Evolutionary conservation across 2,113 vertebrate genomes (phyloP).

Genomic region (Garra rufa): DNA sequence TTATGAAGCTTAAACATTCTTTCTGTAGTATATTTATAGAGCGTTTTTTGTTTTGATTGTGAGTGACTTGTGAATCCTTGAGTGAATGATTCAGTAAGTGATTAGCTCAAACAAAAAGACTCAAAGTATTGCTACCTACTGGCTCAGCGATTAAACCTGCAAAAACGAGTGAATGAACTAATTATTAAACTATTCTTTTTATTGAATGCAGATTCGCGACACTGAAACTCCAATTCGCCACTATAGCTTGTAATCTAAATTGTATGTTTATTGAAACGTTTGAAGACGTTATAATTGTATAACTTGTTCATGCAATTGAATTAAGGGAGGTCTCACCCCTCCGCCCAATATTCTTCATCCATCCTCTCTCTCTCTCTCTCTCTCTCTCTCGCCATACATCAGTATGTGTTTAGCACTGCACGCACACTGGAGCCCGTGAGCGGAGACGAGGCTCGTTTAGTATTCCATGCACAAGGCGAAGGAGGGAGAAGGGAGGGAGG

Average conservation of each 20-base stretch:
- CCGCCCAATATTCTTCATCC: neutral
- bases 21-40: neutral
- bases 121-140: neutral
- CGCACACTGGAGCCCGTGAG: constrained; percentile 67
- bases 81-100: constrained; percentile 1
- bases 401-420: constrained; percentile 74
- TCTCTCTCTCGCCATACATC: constrained; percentile 71
- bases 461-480: constrained; percentile 79
- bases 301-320: neutral
- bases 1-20: neutral
- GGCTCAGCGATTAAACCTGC: too few species aligned
- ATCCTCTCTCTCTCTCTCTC: neutral
- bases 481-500: constrained; percentile 65
- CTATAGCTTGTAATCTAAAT: neutral
- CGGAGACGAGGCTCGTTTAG: constrained; percentile 72
- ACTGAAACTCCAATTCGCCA: neutral
- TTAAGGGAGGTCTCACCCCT: neutral
- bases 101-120: neutral
- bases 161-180: neutral
- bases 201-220: neutral
- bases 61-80: neutral
- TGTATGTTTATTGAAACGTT: neutral
- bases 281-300: neutral
- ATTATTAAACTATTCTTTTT: neutral
- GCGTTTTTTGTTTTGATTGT: neutral